Evolutionary conservation across 2,797 vertebrate genomes (phyloP).

Genomic region (Rhinatrema bivittatum): DNA sequence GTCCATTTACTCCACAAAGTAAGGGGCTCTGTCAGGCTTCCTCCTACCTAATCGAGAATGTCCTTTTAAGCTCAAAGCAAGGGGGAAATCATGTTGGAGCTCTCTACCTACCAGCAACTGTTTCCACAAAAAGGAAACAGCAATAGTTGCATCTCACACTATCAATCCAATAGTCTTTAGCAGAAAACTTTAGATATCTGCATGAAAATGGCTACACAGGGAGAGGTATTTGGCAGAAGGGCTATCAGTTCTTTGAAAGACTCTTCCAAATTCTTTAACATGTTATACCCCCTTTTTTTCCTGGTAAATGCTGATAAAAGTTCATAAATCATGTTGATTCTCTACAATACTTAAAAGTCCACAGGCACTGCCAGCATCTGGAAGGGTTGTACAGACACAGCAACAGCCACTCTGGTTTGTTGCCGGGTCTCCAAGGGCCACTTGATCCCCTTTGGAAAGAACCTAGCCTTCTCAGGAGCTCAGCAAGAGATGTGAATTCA

Average conservation of each 20-base stretch:
- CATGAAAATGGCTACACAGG: constrained; percentile 65
- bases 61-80: constrained; percentile 71
- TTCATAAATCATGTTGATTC: constrained; percentile 80
- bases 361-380: constrained; percentile 74
- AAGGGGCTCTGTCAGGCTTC: constrained; percentile 69
- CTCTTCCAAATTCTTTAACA: constrained; percentile 76
- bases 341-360: constrained; percentile 79
- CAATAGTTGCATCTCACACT: constrained; percentile 69
- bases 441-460: constrained; percentile 69
- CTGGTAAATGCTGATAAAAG: constrained; percentile 69
- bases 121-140: constrained; percentile 68
- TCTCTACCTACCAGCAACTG: constrained; percentile 77
- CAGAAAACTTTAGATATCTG: constrained; percentile 56
- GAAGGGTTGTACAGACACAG: constrained; percentile 73
- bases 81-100: constrained; percentile 63
- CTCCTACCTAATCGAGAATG: constrained; percentile 73
- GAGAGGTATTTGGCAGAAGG: constrained; percentile 65
- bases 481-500: constrained; percentile 72
- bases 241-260: constrained; percentile 78
- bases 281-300: constrained; percentile 63
- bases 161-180: constrained; percentile 74
- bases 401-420: constrained; percentile 77
- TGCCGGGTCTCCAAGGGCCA: constrained; percentile 77
- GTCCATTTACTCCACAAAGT: constrained; percentile 78
- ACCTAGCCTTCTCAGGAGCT: constrained; percentile 76